phyloP scores from a whole-genome alignment of 2,113 vertebrate species.

The Phalacrocorax aristotelis region DNA sequence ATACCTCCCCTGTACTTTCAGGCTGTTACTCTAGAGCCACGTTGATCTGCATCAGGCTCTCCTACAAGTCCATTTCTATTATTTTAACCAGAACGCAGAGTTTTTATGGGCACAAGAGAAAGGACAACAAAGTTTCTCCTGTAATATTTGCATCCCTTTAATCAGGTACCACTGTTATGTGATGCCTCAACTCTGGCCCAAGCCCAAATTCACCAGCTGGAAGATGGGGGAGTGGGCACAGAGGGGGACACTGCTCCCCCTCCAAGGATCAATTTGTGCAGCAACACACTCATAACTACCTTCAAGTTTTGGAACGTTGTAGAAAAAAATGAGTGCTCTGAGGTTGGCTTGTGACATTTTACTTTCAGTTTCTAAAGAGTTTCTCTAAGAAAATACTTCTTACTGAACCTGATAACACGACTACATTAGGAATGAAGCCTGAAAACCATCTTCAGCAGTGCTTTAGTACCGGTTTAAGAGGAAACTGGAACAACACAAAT shows the following conservation, averaged over 20 bases:
- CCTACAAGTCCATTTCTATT: background rate
- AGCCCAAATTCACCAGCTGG: background rate
- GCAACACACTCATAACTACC: background rate
- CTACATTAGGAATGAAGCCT: background rate
- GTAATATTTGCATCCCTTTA: background rate
- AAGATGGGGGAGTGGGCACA: background rate
- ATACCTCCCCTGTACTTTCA: background rate
- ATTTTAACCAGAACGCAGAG: background rate
- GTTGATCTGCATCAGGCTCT: background rate
- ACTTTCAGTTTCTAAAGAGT: background rate
- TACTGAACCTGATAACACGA: background rate
- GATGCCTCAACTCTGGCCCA: background rate
- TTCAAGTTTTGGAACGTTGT: background rate
- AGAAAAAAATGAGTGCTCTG: background rate
- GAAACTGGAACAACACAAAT: background rate
- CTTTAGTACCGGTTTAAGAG: background rate
- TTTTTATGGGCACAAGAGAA: background rate
- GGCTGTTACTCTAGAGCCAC: background rate
- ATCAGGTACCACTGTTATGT: background rate
- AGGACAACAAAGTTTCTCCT: background rate
- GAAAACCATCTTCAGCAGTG: background rate
- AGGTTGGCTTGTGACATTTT: background rate
- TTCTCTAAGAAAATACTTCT: background rate
- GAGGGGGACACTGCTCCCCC: background rate
- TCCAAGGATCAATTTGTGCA: background rate